These are phyloP conservation scores for Fragum fragum DNA, from an alignment of 2,888 invertebrate genomes.

Conservation along the genomic window DNA sequence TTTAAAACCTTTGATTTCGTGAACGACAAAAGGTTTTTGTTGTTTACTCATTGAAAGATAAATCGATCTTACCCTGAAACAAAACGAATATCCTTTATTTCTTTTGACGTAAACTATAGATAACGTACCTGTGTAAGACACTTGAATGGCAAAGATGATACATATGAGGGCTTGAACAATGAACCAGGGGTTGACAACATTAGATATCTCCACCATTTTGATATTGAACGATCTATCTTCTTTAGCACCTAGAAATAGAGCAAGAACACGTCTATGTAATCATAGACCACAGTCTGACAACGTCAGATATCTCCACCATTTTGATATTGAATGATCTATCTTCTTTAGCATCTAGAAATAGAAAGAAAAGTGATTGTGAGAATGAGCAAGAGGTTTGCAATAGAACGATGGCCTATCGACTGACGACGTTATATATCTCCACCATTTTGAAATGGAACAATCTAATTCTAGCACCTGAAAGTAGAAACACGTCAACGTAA, in stretches of 20 bases:
- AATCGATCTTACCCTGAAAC: no score
- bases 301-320: slow-evolving; percentile 13
- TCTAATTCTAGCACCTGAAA: slow-evolving; percentile 9
- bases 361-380: no score
- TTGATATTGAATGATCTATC: background rate
- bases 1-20: no score
- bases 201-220: slow-evolving; percentile 14
- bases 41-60: no score
- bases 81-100: no score
- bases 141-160: slow-evolving; percentile 37
- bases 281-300: background rate
- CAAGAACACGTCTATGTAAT: no score
- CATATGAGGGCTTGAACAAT: slow-evolving; percentile 11
- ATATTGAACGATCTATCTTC: background rate
- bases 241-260: slow-evolving; percentile 12
- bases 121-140: slow-evolving; percentile 47
- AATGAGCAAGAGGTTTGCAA: no score
- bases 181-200: background rate
- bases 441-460: background rate
- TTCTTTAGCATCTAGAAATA: slow-evolving; percentile 7
- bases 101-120: no score
- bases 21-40: no score
- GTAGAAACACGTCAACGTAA: no score
- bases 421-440: slow-evolving; percentile 7
- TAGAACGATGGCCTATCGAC: background rate